These are phyloP conservation scores for Diplodus puntazzo DNA, from an alignment of 2,797 vertebrate species.

Conservation along the genomic window DNA sequence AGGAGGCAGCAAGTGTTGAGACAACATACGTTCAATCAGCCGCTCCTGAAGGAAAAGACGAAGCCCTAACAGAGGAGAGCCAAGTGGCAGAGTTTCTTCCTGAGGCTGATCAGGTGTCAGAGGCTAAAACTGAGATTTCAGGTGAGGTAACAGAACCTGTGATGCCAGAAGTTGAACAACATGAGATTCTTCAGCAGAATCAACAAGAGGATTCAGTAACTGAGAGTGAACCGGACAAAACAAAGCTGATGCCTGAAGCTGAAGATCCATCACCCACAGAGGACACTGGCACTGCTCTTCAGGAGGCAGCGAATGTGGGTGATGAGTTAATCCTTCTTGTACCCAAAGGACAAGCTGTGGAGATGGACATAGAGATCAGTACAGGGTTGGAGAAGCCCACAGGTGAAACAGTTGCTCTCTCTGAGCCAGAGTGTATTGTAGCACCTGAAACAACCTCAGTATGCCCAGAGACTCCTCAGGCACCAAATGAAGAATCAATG, in stretches of 20 bases:
- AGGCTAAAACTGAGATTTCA: slow-evolving; percentile 36
- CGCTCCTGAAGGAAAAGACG: slow-evolving; percentile 7
- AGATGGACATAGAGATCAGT: slow-evolving; percentile 71
- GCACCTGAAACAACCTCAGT: slow-evolving; percentile 1
- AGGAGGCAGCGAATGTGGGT: slow-evolving; percentile 40
- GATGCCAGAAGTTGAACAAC: slow-evolving; percentile 12
- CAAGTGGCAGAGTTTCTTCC: not conserved
- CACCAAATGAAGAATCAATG: slow-evolving; percentile 12
- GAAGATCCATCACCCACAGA: slow-evolving; percentile 25
- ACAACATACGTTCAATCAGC: not conserved
- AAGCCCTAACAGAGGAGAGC: slow-evolving; percentile 2
- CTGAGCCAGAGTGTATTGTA: slow-evolving; percentile 42
- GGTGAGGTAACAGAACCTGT: slow-evolving; percentile 16
- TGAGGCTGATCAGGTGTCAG: slow-evolving; percentile 28
- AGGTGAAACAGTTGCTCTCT: slow-evolving; percentile 25
- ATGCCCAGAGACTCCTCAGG: slow-evolving; percentile 23
- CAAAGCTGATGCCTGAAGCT: slow-evolving; percentile 21
- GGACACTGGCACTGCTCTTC: slow-evolving; percentile 23
- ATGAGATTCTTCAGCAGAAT: slow-evolving; percentile 28
- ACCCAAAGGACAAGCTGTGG: slow-evolving; percentile 77
- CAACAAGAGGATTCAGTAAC: slow-evolving; percentile 30
- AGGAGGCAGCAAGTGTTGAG: slow-evolving; percentile 46
- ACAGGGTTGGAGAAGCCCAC: slow-evolving; percentile 33
- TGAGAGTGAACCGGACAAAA: slow-evolving; percentile 14
- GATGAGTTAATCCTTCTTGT: slow-evolving; percentile 73